Conservation (phyloP, 2,888 invertebrate species). For the Epistrophella euchroma region DNA sequence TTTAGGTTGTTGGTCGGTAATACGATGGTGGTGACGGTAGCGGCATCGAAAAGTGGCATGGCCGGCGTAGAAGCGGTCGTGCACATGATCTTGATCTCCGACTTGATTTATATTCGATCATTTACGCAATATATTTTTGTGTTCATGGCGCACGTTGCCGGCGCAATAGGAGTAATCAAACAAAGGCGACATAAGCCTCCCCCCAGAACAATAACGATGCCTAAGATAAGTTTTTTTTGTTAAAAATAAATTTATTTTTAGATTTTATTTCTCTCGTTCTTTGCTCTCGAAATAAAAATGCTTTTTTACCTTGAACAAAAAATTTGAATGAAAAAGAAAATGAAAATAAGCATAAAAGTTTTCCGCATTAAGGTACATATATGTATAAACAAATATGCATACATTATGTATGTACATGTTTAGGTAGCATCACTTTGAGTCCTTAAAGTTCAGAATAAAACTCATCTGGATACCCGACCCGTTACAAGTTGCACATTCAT, state of each 20-base stretch:
- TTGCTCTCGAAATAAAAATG: constrained; percentile 1
- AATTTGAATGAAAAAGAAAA: constrained; percentile 12
- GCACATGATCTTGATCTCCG: constrained; percentile 70
- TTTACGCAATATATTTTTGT: constrained; percentile 52
- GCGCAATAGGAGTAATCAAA: constrained; percentile 18
- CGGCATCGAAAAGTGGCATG: not conserved
- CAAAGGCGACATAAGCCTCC: constrained; percentile 1
- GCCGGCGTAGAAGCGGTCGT: constrained; percentile 26
- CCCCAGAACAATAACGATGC: not conserved
- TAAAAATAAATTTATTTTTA: constrained; percentile 19
- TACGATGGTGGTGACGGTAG: not conserved
- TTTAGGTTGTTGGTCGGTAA: not conserved
- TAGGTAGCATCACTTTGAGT: constrained; percentile 1
- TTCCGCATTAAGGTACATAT: not conserved
- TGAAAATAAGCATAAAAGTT: constrained; percentile 24
- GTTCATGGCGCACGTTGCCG: constrained; percentile 10
- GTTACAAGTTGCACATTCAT: constrained; percentile 40
- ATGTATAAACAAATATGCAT: no score
- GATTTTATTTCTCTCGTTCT: constrained; percentile 8
- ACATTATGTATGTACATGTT: not conserved
- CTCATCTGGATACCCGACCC: constrained; percentile 10
- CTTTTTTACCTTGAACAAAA: constrained; percentile 22
- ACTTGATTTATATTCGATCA: constrained; percentile 57
- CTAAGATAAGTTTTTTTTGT: constrained; percentile 4
- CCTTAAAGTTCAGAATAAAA: constrained; percentile 28